phyloP scores from a whole-genome alignment of 2,888 invertebrate genomes.

The Temnothorax ravouxi region DNA sequence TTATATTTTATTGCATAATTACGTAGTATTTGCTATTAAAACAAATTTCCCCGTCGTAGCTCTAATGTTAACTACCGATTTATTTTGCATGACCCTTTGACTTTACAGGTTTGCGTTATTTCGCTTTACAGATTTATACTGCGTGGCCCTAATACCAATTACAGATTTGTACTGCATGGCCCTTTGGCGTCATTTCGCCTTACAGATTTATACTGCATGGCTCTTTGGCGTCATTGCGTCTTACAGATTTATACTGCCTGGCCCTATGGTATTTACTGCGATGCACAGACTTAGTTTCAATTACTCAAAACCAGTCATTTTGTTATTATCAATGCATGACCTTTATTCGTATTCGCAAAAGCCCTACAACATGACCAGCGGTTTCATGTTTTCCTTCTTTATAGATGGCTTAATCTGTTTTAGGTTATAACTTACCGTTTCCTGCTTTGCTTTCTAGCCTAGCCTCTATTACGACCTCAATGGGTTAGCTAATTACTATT shows the following conservation, averaged over 20 bases:
- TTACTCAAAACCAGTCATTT: neutral
- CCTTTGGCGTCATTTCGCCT: neutral
- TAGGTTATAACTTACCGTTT: neutral
- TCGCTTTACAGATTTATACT: too few relatives aligned
- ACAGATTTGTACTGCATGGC: too few relatives aligned
- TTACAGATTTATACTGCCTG: neutral
- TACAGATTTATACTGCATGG: too few relatives aligned
- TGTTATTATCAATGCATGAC: neutral
- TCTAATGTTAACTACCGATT: too few relatives aligned
- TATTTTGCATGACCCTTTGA: too few relatives aligned
- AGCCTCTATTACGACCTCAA: neutral
- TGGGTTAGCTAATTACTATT: neutral
- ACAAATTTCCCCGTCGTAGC: too few relatives aligned
- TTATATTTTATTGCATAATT: neutral
- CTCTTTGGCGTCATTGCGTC: too few relatives aligned
- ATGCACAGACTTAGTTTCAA: too few relatives aligned
- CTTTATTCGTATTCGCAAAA: neutral
- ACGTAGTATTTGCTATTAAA: neutral
- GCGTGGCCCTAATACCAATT: neutral
- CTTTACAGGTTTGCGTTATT: too few relatives aligned
- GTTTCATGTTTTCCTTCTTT: too few relatives aligned
- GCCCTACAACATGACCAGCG: neutral
- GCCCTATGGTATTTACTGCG: too few relatives aligned
- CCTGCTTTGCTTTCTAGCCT: neutral
- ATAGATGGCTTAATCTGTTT: neutral